Evolutionary conservation across 2,113 vertebrate species (phyloP).

Genomic region (Anhinga anhinga): DNA sequence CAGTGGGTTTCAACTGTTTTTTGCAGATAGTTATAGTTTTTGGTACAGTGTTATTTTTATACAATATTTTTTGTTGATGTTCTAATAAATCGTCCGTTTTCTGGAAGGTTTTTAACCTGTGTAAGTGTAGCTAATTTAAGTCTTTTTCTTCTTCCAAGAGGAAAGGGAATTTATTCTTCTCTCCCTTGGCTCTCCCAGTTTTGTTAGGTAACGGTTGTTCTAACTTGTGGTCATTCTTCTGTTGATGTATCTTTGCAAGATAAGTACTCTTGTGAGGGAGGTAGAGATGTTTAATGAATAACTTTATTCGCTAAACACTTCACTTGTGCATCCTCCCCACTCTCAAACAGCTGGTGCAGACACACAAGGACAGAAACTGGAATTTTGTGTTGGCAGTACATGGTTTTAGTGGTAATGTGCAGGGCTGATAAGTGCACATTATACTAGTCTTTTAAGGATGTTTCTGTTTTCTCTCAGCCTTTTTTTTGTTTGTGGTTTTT

Average conservation of each 20-base stretch:
- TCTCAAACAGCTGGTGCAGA: background rate
- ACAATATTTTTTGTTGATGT: background rate
- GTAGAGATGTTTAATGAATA: background rate
- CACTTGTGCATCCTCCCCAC: background rate
- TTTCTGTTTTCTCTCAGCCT: background rate
- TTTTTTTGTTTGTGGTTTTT: too few species aligned
- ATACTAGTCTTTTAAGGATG: background rate
- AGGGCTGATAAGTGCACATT: background rate
- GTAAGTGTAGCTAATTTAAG: background rate
- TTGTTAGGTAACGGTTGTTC: background rate
- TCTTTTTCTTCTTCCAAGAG: background rate
- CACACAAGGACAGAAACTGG: background rate
- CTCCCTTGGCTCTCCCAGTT: background rate
- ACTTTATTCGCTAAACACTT: background rate
- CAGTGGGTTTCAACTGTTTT: background rate
- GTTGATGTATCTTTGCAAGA: background rate
- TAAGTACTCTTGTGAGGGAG: background rate
- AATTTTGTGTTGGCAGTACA: background rate
- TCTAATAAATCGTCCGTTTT: background rate
- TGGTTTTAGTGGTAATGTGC: background rate
- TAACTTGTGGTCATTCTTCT: background rate
- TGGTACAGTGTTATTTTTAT: background rate
- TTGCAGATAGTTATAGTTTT: background rate
- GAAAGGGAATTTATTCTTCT: background rate
- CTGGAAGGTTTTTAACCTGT: background rate